These are phyloP conservation scores for Gymnothorax reevesii DNA, from an alignment of 2,797 vertebrate genomes.

Conservation along the genomic window DNA sequence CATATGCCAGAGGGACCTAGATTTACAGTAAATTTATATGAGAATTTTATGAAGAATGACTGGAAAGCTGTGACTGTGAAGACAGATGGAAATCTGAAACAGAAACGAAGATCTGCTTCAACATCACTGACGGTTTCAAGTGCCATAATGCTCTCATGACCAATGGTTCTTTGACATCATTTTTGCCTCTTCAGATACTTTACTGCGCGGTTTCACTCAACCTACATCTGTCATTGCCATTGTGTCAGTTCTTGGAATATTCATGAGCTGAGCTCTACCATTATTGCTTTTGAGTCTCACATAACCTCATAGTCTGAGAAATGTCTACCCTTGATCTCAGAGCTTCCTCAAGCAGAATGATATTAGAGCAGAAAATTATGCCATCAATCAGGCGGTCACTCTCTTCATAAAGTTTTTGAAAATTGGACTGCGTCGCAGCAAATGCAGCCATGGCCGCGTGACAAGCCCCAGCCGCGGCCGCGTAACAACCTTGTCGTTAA, in stretches of 20 bases:
- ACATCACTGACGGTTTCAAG: neutral
- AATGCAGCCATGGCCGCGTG: conserved; percentile 12
- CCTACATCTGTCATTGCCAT: neutral
- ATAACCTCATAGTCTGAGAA: conserved; percentile 13
- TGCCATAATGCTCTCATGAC: neutral
- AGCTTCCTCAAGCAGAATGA: conserved; percentile 28
- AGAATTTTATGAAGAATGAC: conserved; percentile 27
- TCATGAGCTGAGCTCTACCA: neutral
- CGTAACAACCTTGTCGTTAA: neutral
- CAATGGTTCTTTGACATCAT: neutral
- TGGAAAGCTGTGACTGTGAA: conserved; percentile 23
- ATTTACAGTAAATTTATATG: conserved; percentile 35
- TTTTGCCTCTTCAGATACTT: neutral
- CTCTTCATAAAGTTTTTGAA: conserved; percentile 19
- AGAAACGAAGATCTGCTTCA: conserved; percentile 10
- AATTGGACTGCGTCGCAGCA: neutral
- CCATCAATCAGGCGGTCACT: conserved; percentile 15
- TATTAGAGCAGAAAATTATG: conserved; percentile 13
- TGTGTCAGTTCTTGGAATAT: conserved; percentile 10
- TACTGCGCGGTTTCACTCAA: neutral
- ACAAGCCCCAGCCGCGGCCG: neutral
- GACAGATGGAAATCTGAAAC: conserved; percentile 34
- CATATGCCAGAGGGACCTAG: conserved; percentile 33
- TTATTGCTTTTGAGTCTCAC: neutral
- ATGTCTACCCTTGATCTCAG: conserved; percentile 8